A percentile compares a stretch with the other conserved stretches of the same genome.
Evolutionary conservation across 1,140 invertebrate species (phyloP).

Genomic region (Lanistes nyassanus): DNA sequence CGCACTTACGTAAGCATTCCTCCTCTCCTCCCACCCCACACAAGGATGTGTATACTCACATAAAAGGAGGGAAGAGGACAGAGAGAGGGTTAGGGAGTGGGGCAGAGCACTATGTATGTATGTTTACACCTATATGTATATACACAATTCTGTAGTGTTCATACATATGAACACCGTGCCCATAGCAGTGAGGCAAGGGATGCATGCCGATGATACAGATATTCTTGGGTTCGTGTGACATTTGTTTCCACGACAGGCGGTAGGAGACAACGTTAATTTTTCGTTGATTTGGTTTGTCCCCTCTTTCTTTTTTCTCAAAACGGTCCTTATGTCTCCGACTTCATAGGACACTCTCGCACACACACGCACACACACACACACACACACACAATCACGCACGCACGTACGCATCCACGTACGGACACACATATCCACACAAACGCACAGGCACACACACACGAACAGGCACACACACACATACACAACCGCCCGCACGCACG

Average conservation of each 20-base stretch:
- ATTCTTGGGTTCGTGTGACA: no score
- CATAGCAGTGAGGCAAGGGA: no score
- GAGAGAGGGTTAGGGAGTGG: not conserved
- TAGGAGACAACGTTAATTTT: no score
- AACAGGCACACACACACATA: not conserved
- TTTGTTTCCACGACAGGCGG: no score
- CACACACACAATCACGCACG: not conserved
- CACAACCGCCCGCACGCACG: not conserved
- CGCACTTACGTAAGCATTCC: no score
- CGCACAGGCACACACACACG: not conserved
- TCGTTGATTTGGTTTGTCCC: no score
- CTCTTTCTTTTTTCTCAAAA: no score
- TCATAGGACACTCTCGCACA: not conserved
- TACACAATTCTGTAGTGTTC: not conserved
- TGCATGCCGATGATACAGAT: no score
- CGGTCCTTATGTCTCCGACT: no score
- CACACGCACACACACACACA: constrained; percentile 21
- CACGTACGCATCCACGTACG: not conserved
- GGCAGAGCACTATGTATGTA: not conserved
- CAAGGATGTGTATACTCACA: not conserved
- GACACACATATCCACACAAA: not conserved
- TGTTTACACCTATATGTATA: not conserved
- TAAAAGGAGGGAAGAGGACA: not conserved
- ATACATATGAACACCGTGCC: not conserved
- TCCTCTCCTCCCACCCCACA: no score